These are phyloP conservation scores for Drosophila ironensis DNA, from an alignment of 1,140 invertebrate genomes.

Conservation along the genomic window DNA sequence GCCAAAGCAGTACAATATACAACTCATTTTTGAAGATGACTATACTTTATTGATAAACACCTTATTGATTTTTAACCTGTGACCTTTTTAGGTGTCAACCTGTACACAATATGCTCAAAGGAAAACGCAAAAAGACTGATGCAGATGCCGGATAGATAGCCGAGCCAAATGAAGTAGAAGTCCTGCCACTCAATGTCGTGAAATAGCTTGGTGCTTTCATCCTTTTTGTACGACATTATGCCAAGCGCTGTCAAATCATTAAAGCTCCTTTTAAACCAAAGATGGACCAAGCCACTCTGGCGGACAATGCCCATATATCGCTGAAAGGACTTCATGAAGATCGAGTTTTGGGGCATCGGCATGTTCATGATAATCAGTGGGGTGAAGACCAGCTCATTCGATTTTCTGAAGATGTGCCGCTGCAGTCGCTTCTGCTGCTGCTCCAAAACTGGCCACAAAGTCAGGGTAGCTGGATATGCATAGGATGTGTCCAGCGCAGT, in stretches of 20 bases:
- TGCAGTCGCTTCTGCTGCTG: constrained; percentile 12
- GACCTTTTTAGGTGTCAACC: too few species aligned
- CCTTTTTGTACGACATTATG: background rate
- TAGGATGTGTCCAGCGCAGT: constrained; percentile 20
- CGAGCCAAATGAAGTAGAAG: constrained; percentile 5
- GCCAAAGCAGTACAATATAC: background rate
- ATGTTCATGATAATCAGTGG: constrained; percentile 3
- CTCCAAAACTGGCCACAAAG: constrained; percentile 46
- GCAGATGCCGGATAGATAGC: background rate
- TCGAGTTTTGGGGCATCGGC: constrained; percentile 29
- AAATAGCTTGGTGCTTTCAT: background rate
- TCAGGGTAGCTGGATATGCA: constrained; percentile 52
- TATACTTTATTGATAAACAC: background rate
- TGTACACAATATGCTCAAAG: background rate
- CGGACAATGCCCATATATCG: background rate
- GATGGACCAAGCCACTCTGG: constrained; percentile 4
- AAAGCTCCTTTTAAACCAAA: constrained; percentile 25
- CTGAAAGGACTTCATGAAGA: constrained; percentile 17
- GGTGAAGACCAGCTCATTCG: constrained; percentile 10
- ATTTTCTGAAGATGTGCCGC: constrained; percentile 32
- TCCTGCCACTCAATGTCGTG: constrained; percentile 7
- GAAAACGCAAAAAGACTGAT: background rate
- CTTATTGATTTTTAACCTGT: too few species aligned
- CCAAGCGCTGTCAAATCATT: constrained; percentile 8
- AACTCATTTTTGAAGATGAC: too few species aligned